Base-by-base conservation (phyloP, 2,888 invertebrate genomes). In the Xanthorhoe designata region DNA sequence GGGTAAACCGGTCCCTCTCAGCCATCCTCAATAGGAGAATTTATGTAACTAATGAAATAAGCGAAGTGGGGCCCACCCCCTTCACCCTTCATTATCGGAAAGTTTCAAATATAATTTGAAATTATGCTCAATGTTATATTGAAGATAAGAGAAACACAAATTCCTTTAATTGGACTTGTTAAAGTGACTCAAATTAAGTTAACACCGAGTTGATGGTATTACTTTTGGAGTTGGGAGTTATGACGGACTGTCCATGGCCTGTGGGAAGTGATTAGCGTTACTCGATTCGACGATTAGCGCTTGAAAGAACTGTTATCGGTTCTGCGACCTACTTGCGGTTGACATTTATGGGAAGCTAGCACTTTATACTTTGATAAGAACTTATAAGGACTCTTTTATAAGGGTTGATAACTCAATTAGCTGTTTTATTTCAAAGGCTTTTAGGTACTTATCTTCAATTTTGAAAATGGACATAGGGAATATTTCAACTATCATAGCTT, bases 111-210 rank as follows among this genome's bases (percentile, higher is more conserved):
- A 93, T 93, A 93, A 93, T 93, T 93, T 93, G 93, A 93, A 93
- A 93, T 93, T 93, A 93, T 93, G 93, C 92, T 92, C 93, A 92
- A 93, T 92, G 92, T 93, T 93, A 93, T 92, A 93, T 92, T 92
- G 93, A 91, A 93, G 93, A 93, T 93, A 93, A 93, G 92, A 92
- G 93, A 92, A 93, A 93, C 92, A 93, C 93, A 93, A 93, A 93
- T 93, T 93, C 92, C 93, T 93, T 93, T 93, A 93, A 93, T 93
- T 93, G 93, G 93, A 92, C 92, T 93, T 93, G 93, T 92, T 93
- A 93, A 92, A 93, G 92, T 93, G 92, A 92, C 91, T 92, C 92
- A 92, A 93, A 93, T 93, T 92, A 93, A 93, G 92, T 93, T 93
- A 93, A 93, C 92, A 92, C 92, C 86, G 89, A 92, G 88, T 92